Evolutionary conservation across 2,888 invertebrate genomes (phyloP).

Genomic region (Drymonia ruficornis): DNA sequence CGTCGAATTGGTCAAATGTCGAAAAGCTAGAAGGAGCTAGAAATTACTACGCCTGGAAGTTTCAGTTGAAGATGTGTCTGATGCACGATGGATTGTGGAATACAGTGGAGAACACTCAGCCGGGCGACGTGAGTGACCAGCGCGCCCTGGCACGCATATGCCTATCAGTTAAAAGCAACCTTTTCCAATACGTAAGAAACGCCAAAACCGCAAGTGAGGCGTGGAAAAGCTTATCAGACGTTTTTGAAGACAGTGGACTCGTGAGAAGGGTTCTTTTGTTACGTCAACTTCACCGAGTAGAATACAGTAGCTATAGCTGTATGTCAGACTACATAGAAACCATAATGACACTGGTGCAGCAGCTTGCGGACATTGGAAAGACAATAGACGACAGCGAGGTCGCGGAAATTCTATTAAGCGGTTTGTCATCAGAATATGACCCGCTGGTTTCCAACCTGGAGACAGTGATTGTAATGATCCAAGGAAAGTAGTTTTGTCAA

Average conservation of each 20-base stretch:
- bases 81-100: not conserved
- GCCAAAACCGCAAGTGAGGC: slow-evolving; percentile 8
- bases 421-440: slow-evolving; percentile 10
- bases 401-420: slow-evolving; percentile 11
- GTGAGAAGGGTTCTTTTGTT: slow-evolving; percentile 1
- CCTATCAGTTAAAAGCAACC: not conserved
- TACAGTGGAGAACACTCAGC: not conserved
- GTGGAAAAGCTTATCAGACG: slow-evolving; percentile 1
- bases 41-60: not conserved
- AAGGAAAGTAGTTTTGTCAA: not conserved
- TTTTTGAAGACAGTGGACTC: slow-evolving; percentile 11
- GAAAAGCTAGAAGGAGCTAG: not conserved
- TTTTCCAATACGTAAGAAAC: not conserved
- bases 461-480: slow-evolving; percentile 8
- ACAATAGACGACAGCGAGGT: slow-evolving; percentile 6
- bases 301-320: not conserved
- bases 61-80: not conserved
- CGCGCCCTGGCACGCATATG: slow-evolving; percentile 11
- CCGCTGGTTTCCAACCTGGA: not conserved
- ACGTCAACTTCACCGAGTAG: not conserved
- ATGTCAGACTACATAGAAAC: slow-evolving; percentile 13
- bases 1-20: no score
- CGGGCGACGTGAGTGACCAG: not conserved
- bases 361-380: slow-evolving; percentile 8
- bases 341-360: slow-evolving; percentile 7